Base-by-base conservation (phyloP, 1,140 invertebrate species). In the Aricia agestis region DNA sequence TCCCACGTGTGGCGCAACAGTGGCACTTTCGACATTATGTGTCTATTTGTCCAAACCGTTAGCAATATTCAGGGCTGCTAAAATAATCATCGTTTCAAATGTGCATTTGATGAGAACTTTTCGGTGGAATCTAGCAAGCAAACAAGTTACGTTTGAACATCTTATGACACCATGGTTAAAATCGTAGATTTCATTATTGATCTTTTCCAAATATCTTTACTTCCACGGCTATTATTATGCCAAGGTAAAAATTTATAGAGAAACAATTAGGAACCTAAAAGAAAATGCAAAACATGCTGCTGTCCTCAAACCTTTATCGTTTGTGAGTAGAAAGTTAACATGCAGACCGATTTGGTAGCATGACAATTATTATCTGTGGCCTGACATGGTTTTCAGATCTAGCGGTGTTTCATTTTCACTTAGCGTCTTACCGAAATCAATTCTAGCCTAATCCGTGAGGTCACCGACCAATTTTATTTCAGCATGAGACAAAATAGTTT, bases 1-100 rank as follows among this genome's bases (percentile, higher is more conserved):
- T 90, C 89, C 87, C 87, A 91, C 86, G 72, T 84, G 81, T 91
- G 86, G 82, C 86, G 86, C 79, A 90, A 91, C 82, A 81, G 84
- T 83, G 81, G 83, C 82, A 84, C 84, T 87, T 87, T 87, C 86
- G 79, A 84, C 84, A 84, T 80, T 81, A 25, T 63, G 18, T 52
- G 71, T 77, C 71, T 88, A 80, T 89, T 91, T 91, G 85, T 82
- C 65, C 79, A 81, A 73, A 76, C 83, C 71, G 76, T 90, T 90
- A 91, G 81, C 75, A 78, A 77, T 76, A 78, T 77, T 77, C 79
- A 77, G 76, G 18, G 59, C 59, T 63, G 18, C 59, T 19, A 19
- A 52, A 52, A 17, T 36, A 57, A 67, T 72, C 58, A 52, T 52
- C 45, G 45, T 11, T 4, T 52, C 45, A 13, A 52, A 52, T 52